Conservation (phyloP, 1,140 invertebrate species). For the Hycleus cichorii region DNA sequence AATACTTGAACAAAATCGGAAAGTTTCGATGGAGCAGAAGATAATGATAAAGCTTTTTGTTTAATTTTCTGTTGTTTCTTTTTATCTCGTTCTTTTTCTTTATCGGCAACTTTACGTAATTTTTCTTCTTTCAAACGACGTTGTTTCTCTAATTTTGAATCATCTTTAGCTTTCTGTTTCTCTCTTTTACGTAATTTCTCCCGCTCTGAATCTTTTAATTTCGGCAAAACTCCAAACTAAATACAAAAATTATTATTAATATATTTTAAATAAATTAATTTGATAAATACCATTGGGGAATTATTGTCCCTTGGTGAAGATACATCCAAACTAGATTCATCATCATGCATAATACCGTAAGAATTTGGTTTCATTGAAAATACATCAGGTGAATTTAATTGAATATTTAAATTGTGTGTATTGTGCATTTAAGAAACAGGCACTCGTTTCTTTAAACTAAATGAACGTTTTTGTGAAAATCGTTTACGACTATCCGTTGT, state of each 20-base stretch:
- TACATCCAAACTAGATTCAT: constrained; percentile 60
- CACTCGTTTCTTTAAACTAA: constrained; percentile 40
- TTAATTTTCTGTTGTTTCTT: constrained; percentile 63
- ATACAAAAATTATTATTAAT: constrained; percentile 7
- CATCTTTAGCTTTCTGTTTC: constrained; percentile 68
- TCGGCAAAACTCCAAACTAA: constrained; percentile 54
- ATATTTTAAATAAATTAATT: not conserved
- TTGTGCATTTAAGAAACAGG: constrained; percentile 33
- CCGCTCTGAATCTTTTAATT: constrained; percentile 51
- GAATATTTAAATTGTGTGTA: constrained; percentile 36
- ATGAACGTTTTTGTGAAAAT: constrained; percentile 38
- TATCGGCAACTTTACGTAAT: constrained; percentile 60
- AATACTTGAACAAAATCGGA: constrained; percentile 42
- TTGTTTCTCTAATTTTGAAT: constrained; percentile 66
- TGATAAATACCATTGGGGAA: constrained; percentile 55
- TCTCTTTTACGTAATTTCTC: constrained; percentile 62
- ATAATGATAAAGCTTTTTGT: constrained; percentile 46
- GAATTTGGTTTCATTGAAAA: constrained; percentile 34
- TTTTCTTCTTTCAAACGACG: constrained; percentile 65
- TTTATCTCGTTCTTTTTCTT: constrained; percentile 64
- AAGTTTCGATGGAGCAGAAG: constrained; percentile 42
- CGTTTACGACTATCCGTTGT: constrained; percentile 28
- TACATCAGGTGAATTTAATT: constrained; percentile 37
- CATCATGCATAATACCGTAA: constrained; percentile 51
- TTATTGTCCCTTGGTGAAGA: constrained; percentile 61